Conservation (phyloP, 2,113 vertebrate species). For the Pomatostomus ruficeps region DNA sequence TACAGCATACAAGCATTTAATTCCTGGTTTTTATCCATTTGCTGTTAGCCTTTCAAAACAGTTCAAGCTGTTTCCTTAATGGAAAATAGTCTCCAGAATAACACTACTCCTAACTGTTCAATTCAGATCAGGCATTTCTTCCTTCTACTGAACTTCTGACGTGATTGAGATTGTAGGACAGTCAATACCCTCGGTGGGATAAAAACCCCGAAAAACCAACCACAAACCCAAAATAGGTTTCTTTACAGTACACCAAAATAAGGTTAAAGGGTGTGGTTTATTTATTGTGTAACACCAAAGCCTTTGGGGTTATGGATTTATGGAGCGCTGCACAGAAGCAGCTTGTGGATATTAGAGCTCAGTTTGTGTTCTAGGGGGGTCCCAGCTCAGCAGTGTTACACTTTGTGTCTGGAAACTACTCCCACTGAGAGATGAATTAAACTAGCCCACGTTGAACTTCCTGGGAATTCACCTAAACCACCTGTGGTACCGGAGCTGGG, state of each 20-base stretch:
- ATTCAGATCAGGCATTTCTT: background rate
- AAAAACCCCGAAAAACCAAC: background rate
- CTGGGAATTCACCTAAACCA: background rate
- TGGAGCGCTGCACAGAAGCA: background rate
- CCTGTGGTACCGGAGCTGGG: background rate
- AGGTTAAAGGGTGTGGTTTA: background rate
- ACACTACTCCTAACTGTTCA: background rate
- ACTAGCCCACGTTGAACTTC: accelerated
- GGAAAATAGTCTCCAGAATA: background rate
- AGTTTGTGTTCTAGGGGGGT: background rate
- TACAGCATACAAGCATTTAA: background rate
- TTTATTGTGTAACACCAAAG: background rate
- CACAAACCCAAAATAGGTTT: background rate
- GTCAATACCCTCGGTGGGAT: background rate
- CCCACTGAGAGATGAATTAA: background rate
- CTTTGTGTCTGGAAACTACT: background rate
- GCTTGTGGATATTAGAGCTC: background rate
- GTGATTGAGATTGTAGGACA: background rate
- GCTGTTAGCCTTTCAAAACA: background rate
- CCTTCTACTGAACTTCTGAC: background rate
- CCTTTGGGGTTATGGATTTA: background rate
- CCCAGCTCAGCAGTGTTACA: background rate
- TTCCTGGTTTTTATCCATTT: background rate
- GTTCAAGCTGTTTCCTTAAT: background rate
- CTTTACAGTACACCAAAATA: background rate